Conservation (phyloP, 2,888 invertebrate genomes). For the Ellobium chinense region DNA sequence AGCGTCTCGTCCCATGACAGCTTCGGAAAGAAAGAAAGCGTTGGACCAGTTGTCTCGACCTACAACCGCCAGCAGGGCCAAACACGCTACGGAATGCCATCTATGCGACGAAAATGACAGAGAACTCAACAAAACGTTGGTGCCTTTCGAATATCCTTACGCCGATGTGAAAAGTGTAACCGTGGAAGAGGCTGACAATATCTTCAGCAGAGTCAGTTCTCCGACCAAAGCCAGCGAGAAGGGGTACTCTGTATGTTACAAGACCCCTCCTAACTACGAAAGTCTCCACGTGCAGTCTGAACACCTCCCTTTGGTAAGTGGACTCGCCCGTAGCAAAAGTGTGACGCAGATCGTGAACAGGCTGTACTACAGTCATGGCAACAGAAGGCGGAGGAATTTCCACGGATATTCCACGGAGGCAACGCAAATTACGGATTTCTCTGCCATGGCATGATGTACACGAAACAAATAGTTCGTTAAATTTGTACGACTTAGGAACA, state of each 20-base stretch:
- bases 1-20: neutral
- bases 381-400: neutral
- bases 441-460: neutral
- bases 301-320: conserved; percentile 48
- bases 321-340: conserved; percentile 42
- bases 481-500: no score
- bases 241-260: conserved; percentile 27
- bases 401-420: conserved; percentile 13
- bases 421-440: conserved; percentile 13
- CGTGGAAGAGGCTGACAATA: conserved; percentile 37
- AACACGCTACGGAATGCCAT: conserved; percentile 41
- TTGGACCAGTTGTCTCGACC: conserved; percentile 48
- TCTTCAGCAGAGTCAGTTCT: conserved; percentile 46
- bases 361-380: conserved; percentile 24
- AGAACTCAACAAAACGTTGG: conserved; percentile 44
- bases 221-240: conserved; percentile 40
- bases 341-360: conserved; percentile 49
- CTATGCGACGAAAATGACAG: conserved; percentile 45
- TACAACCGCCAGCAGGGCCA: conserved; percentile 49
- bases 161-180: conserved; percentile 35
- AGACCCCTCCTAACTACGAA: conserved; percentile 13
- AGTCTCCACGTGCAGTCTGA: conserved; percentile 16
- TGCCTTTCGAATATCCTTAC: conserved; percentile 49
- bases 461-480: no score
- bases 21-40: conserved; percentile 42